phyloP scores from a whole-genome alignment of 2,888 invertebrate species.

The Andrena trimmerana region DNA sequence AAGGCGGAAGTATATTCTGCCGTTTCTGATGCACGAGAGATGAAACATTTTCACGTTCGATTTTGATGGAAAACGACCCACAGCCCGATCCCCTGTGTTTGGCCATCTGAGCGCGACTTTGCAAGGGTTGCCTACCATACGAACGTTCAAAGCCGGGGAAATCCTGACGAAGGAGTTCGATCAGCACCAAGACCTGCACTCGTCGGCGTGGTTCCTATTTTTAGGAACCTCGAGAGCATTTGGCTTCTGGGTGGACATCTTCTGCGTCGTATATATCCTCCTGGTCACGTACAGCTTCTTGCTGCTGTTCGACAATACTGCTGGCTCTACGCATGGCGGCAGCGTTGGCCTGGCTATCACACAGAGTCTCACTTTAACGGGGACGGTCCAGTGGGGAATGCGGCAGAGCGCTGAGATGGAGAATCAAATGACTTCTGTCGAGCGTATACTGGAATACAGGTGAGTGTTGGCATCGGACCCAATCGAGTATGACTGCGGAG shows the following conservation, averaged over 20 bases:
- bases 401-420: slow-evolving; percentile 95
- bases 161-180: slow-evolving; percentile 93
- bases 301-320: slow-evolving; percentile 84
- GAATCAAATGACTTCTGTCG: slow-evolving; percentile 96
- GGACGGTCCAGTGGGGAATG: slow-evolving; percentile 96
- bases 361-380: slow-evolving; percentile 92
- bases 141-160: slow-evolving; percentile 94
- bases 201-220: slow-evolving; percentile 96
- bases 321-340: slow-evolving; percentile 87
- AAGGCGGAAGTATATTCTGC: too few relatives aligned
- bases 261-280: slow-evolving; percentile 94
- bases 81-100: slow-evolving; percentile 98
- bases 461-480: slow-evolving; percentile 25
- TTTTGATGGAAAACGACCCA: slow-evolving; percentile 54
- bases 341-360: slow-evolving; percentile 93
- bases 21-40: too few relatives aligned
- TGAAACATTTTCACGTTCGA: too few relatives aligned
- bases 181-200: slow-evolving; percentile 93
- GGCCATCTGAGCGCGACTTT: slow-evolving; percentile 95
- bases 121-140: slow-evolving; percentile 95
- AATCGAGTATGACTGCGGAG: too few relatives aligned
- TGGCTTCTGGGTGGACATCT: slow-evolving; percentile 96
- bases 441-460: slow-evolving; percentile 90
- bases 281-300: slow-evolving; percentile 95
- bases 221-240: slow-evolving; percentile 96